phyloP scores from a whole-genome alignment of 2,888 invertebrate genomes.

The Dicranocentrus wangi region DNA sequence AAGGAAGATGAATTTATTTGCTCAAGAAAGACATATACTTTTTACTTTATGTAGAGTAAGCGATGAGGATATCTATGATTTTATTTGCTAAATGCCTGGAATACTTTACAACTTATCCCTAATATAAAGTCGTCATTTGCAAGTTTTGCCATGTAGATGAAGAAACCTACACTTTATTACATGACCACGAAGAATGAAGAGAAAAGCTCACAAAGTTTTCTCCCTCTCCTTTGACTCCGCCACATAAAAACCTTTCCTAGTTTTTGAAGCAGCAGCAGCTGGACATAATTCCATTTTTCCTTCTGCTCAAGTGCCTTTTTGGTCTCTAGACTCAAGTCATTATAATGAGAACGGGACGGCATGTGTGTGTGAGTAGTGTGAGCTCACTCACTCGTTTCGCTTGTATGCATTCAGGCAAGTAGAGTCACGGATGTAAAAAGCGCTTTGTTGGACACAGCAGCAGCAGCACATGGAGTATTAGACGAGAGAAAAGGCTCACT shows the following conservation, averaged over 20 bases:
- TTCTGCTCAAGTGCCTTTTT: conserved; percentile 25
- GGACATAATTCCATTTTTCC: conserved; percentile 57
- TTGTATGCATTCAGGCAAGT: conserved; percentile 22
- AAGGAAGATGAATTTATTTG: conserved; percentile 32
- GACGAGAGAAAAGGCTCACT: not conserved
- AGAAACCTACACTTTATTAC: conserved; percentile 26
- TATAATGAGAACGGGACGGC: not conserved
- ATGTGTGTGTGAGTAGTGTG: conserved; percentile 6
- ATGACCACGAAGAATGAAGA: conserved; percentile 23
- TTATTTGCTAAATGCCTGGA: conserved; percentile 2
- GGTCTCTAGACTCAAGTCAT: conserved; percentile 15
- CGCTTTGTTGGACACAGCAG: conserved; percentile 22
- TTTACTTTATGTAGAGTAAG: not conserved
- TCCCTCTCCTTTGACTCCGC: not conserved
- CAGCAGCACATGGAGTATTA: too few relatives aligned
- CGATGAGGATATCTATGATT: not conserved
- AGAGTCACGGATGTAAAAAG: not conserved
- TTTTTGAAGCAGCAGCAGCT: conserved; percentile 35
- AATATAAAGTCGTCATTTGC: conserved; percentile 21
- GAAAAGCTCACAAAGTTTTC: not conserved
- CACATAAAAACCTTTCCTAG: not conserved
- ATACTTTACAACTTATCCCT: conserved; percentile 23
- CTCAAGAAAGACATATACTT: not conserved
- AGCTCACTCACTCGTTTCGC: not conserved
- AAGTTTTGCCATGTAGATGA: conserved; percentile 16